Base-by-base conservation (phyloP, 2,888 invertebrate species). In the Gryllus longicercus region DNA sequence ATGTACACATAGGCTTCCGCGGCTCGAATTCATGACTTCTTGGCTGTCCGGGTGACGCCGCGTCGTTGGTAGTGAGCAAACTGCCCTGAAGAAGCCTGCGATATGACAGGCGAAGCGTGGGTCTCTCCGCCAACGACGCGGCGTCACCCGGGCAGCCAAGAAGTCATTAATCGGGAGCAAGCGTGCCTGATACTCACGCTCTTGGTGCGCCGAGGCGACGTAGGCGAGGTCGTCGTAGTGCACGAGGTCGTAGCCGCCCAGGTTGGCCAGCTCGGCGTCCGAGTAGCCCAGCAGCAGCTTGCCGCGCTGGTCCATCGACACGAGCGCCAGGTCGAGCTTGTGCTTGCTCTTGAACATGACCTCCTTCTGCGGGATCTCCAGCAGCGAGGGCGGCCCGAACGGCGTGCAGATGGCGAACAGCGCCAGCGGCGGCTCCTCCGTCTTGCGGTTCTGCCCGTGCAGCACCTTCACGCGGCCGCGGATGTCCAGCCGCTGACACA, bases 301-400 rank as follows among this genome's bases (percentile, higher is more conserved):
- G 82, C 98, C 98, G 85, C 95, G 92, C 89, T 96, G 96, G 89
- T 99, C 99, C 96, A 99, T 98, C 76, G 97, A 98, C 84, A 98
- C 95, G 83, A 98, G 91, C 82, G 96, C 94, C 81, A 99, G 92
- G 88, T 99, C 99, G 85, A 99, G 91, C 87, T 98, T 98, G 90
- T 99, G 99, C 89, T 99, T 99, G 87, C 97, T 98, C 89, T 99
- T 99, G 90, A 99, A 98, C 94, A 99, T 98, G 84, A 98, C 96
- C 89, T 99, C 99, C 87, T 99, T 97, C 86, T 98, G 97, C 8
- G 98, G 98, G 83, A 98, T 95, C 88, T 99, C 99, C 81, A 98
- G 90, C 79, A 98, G 89, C 81, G 98, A 97, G 38, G 99, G 97
- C 18, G 99, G 99, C 0, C 99, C 99, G 86, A 99, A 99, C 0